Percentiles rank a stretch among this genome's conserved stretches.
phyloP scores from a whole-genome alignment of 2,113 vertebrate species.

The Bubo blakistoni region DNA sequence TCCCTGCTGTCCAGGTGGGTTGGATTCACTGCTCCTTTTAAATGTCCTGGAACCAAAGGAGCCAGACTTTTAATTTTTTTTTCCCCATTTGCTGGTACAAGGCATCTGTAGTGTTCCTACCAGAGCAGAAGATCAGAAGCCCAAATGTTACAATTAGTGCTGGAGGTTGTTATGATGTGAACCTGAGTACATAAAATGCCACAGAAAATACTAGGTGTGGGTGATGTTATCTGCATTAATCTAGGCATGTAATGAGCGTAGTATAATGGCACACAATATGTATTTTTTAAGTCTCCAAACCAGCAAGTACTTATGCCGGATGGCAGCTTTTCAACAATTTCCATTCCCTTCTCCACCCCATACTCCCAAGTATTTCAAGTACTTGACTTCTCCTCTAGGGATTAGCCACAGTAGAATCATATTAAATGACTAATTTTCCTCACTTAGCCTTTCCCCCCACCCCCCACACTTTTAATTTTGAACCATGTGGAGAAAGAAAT shows the following conservation, averaged over 20 bases:
- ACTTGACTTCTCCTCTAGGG: slow-evolving; percentile 3
- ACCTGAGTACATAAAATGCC: neutral
- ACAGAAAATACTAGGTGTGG: slow-evolving; percentile 1
- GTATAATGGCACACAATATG: neutral
- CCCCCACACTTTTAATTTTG: neutral
- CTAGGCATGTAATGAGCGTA: neutral
- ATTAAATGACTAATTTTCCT: slow-evolving; percentile 6
- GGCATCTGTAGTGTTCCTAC: neutral
- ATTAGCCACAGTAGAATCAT: neutral
- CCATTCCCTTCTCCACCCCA: slow-evolving; percentile 14
- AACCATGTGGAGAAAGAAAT: neutral
- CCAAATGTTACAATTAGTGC: neutral
- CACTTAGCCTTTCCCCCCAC: neutral
- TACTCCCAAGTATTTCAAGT: neutral
- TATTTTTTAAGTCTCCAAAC: slow-evolving; percentile 18
- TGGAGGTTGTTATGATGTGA: neutral
- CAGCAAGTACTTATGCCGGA: neutral
- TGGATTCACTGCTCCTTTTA: neutral
- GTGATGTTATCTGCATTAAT: slow-evolving; percentile 20
- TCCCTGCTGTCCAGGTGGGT: neutral
- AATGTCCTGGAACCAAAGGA: neutral
- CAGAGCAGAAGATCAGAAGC: neutral
- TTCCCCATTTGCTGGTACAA: neutral
- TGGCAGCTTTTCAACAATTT: slow-evolving; percentile 39
- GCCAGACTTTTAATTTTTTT: neutral